Evolutionary conservation across 2,888 invertebrate genomes (phyloP).

Genomic region (Hetaerina titia): DNA sequence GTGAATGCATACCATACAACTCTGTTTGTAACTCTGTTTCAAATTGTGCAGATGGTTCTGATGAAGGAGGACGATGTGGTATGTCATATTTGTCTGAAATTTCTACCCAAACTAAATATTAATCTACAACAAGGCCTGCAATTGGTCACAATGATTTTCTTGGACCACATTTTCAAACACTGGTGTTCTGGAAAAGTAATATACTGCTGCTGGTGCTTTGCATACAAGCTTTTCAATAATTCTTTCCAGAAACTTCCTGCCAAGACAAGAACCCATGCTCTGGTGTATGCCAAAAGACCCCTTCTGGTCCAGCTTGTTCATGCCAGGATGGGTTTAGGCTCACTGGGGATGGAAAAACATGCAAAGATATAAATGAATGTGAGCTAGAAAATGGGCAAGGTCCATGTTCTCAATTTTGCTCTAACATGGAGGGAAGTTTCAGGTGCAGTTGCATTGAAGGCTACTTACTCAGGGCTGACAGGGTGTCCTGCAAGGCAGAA

Average conservation of each 20-base stretch:
- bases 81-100: not conserved
- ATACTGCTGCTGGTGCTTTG: no score
- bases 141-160: no score
- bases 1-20: conserved; percentile 80
- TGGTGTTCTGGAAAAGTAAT: no score
- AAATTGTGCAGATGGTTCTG: conserved; percentile 87
- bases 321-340: conserved; percentile 83
- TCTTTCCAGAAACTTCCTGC: conserved; percentile 77
- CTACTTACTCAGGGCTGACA: conserved; percentile 77
- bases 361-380: conserved; percentile 88
- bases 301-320: conserved; percentile 83
- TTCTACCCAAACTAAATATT: no score
- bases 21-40: conserved; percentile 82
- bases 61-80: conserved; percentile 74
- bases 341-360: conserved; percentile 79
- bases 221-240: not conserved
- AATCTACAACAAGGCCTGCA: not conserved
- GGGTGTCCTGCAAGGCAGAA: conserved; percentile 74
- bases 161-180: no score
- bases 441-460: conserved; percentile 82
- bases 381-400: conserved; percentile 74
- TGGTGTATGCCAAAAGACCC: conserved; percentile 82
- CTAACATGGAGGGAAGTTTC: conserved; percentile 80
- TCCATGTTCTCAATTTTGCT: conserved; percentile 84
- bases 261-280: conserved; percentile 78